phyloP scores from a whole-genome alignment of 2,113 vertebrate species.

The Xerus inauris region DNA sequence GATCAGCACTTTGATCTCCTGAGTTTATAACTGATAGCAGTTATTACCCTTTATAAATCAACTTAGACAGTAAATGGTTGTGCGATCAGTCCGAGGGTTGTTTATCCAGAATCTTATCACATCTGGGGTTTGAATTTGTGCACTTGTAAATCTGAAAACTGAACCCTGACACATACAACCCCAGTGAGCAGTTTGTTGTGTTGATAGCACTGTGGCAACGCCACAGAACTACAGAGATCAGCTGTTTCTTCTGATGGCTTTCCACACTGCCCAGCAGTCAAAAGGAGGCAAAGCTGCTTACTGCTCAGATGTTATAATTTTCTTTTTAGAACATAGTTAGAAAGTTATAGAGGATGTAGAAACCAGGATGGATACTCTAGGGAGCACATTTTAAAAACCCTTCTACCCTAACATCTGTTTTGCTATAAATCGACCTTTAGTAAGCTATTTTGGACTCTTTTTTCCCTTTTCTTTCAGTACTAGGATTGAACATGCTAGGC shows the following conservation, averaged over 20 bases:
- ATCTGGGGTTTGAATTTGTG: neutral
- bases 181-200: accelerated
- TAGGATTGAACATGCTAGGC: neutral
- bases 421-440: neutral
- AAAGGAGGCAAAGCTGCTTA: neutral
- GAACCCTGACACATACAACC: neutral
- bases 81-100: neutral
- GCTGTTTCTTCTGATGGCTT: neutral
- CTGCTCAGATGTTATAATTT: neutral
- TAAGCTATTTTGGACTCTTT: neutral
- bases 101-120: neutral
- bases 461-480: no score
- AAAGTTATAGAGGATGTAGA: neutral
- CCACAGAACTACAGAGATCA: neutral
- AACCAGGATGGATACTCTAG: neutral
- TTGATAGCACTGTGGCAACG: no score
- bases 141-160: neutral
- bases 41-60: slow-evolving; percentile 58
- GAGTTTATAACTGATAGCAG: neutral
- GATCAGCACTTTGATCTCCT: slow-evolving; percentile 56
- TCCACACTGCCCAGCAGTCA: neutral
- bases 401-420: neutral
- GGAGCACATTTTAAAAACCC: neutral
- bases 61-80: slow-evolving; percentile 21
- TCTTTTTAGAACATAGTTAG: neutral